phyloP scores from a whole-genome alignment of 2,797 vertebrate genomes.

The Anisognathus igniventris region DNA sequence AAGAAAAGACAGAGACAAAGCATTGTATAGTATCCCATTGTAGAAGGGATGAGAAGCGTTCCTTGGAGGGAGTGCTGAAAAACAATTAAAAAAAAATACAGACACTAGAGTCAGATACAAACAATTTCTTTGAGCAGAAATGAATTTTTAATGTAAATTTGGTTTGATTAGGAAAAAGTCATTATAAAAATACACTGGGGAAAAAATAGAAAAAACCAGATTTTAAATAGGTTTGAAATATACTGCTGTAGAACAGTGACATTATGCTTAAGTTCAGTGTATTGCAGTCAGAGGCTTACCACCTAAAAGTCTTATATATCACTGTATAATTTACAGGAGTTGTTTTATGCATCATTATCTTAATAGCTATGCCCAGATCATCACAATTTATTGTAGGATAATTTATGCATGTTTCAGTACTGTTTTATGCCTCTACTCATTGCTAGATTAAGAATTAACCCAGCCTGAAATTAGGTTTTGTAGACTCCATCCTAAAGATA shows the following conservation, averaged over 20 bases:
- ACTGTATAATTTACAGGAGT: background rate
- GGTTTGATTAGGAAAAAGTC: background rate
- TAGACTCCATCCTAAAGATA: background rate
- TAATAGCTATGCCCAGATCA: background rate
- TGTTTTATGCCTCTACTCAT: background rate
- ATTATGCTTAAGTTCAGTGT: background rate
- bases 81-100: background rate
- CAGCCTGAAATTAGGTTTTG: background rate
- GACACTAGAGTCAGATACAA: background rate
- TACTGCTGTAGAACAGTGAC: background rate
- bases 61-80: background rate
- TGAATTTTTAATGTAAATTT: background rate
- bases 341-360: background rate
- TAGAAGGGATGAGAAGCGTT: background rate
- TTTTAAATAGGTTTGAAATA: background rate
- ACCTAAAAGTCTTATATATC: background rate
- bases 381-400: background rate
- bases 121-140: background rate
- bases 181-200: background rate
- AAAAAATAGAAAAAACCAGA: background rate
- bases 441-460: background rate
- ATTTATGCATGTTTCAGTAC: background rate
- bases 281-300: background rate
- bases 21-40: background rate
- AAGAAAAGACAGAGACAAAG: background rate